Evolutionary conservation across 2,113 vertebrate genomes (phyloP).

Genomic region (Tenebrosternarchus preto): DNA sequence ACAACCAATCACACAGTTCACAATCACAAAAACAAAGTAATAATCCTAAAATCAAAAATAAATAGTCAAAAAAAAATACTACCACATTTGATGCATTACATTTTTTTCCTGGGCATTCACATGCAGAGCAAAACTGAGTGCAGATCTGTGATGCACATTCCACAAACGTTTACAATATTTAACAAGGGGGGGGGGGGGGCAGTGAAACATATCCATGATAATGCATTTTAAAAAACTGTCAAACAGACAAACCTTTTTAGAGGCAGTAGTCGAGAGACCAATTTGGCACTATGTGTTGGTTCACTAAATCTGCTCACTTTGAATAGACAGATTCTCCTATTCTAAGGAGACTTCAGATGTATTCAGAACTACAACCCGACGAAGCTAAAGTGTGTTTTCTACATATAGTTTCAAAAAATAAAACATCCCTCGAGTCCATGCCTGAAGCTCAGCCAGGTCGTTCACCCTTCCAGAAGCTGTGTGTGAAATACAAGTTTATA

Average conservation of each 20-base stretch:
- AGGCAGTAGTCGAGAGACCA: not conserved
- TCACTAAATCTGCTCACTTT: not conserved
- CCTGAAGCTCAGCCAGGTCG: no score
- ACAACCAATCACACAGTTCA: no score
- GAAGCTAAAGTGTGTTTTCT: not conserved
- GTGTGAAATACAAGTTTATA: slow-evolving; percentile 11
- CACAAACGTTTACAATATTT: not conserved
- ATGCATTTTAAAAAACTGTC: no score
- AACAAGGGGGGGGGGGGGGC: not conserved
- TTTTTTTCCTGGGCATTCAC: no score
- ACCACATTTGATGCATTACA: no score
- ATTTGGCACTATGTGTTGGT: not conserved
- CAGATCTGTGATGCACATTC: not conserved
- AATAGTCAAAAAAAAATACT: no score
- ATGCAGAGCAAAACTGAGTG: not conserved
- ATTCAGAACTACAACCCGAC: not conserved
- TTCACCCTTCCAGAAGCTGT: not conserved
- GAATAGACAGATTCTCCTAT: not conserved
- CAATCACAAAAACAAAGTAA: no score
- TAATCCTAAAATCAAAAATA: no score
- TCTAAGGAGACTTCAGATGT: not conserved
- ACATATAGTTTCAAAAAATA: not conserved
- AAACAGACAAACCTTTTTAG: not conserved
- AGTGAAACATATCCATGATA: not conserved
- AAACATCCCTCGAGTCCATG: not conserved